Evolutionary conservation across 1,140 invertebrate species (phyloP).

Genomic region (Philopotamus ludificatus): DNA sequence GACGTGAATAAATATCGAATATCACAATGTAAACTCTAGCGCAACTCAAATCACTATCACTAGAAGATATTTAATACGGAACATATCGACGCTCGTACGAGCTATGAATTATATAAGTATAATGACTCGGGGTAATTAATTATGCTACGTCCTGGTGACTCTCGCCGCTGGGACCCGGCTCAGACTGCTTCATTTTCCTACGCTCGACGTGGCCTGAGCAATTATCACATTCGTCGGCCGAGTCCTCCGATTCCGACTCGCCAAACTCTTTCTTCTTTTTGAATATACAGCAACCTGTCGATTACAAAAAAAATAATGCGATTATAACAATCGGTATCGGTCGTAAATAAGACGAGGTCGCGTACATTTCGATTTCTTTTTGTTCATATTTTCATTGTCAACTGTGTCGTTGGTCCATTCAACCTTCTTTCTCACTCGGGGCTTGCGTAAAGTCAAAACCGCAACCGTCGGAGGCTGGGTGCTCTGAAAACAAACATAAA

Average conservation of each 20-base stretch:
- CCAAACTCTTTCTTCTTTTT: slow-evolving; percentile 77
- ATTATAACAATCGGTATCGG: neutral
- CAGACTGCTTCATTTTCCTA: slow-evolving; percentile 54
- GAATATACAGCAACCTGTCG: slow-evolving; percentile 85
- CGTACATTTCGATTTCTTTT: slow-evolving; percentile 94
- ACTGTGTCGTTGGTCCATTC: slow-evolving; percentile 85
- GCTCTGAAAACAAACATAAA: slow-evolving; percentile 23
- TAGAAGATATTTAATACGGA: no score
- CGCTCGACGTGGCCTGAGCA: slow-evolving; percentile 79
- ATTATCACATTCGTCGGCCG: slow-evolving; percentile 81
- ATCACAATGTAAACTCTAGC: no score
- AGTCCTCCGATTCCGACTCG: slow-evolving; percentile 77
- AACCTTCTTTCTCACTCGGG: slow-evolving; percentile 75
- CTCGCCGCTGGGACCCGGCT: neutral
- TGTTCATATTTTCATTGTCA: slow-evolving; percentile 90
- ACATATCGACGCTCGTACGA: no score
- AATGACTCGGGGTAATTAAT: no score
- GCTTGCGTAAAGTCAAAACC: slow-evolving; percentile 70
- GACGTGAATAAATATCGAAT: no score
- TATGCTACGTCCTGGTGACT: neutral
- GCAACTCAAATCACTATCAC: no score
- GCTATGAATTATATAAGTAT: no score
- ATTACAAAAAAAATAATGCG: no score
- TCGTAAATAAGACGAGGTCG: neutral
- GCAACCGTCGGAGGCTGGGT: slow-evolving; percentile 63